Evolutionary conservation across 2,797 vertebrate genomes (phyloP), one percentile per base, ranked within the genome.

Genomic region (Anguilla megastoma): DNA sequence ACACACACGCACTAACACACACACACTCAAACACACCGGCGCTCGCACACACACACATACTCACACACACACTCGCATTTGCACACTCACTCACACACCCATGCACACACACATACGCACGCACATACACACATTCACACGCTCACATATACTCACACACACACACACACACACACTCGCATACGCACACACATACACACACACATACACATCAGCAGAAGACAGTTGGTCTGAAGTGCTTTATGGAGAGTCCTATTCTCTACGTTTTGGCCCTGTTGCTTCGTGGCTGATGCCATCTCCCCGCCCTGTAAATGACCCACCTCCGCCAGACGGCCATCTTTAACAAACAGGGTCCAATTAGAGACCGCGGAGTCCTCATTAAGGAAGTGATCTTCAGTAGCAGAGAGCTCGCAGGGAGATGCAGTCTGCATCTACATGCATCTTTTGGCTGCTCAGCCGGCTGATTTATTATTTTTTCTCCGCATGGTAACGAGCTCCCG

Each of bases 271-370:
- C 88, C 82, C 87, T 60, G 0, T 63, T 82, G 87, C 85, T 88
- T 63, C 87, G 89, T 88, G 87, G 86, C 66, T 85, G 86, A 85
- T 90, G 82, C 60, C 36, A 30, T 88, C 27, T 2, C 48, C 24
- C 48, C 21, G 10, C 85, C 86, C 87, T 24, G 54, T 21, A 86
- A 85, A 63, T 87, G 74, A 89, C 60, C 82, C 45, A 36, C 63
- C 86, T 85, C 58, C n/a, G 82, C 82, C 54, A 88, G 83, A 90
- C 90, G 86, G 88, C 84, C 21, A 80, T 89, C 85, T 74, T 41
- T 85, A 58, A 86, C 76, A 58, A 87, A 88, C 4, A 41, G 79
- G 83, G 86, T 89, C 90, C 90, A 90, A 91, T 90, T 89, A 92
- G 36, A 86, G 87, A 82, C 50, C 50, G 79, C 50, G 79, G 41